Conservation (phyloP, 2,113 vertebrate species). For the Plectropomus leopardus region DNA sequence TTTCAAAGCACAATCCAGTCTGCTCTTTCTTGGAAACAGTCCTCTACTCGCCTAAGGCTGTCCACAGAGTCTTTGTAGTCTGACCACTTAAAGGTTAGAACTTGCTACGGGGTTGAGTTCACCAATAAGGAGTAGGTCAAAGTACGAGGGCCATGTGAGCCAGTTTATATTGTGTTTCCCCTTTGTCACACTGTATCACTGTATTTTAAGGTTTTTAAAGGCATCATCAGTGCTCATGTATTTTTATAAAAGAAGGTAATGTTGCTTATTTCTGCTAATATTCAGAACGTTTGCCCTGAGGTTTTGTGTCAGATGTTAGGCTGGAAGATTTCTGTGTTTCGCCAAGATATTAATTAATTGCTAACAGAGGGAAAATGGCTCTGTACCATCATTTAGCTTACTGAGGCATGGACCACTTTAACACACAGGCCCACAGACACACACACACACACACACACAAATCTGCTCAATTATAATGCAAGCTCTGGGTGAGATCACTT, state of each 20-base stretch:
- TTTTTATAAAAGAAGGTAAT: neutral
- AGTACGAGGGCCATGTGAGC: constrained; percentile 8
- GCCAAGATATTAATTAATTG: neutral
- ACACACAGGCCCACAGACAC: neutral
- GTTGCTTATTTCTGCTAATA: neutral
- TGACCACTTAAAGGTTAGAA: constrained; percentile 54
- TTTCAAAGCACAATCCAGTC: constrained; percentile 2
- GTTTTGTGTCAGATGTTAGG: neutral
- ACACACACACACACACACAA: neutral
- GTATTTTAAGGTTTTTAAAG: neutral
- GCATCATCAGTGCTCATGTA: neutral
- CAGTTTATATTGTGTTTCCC: neutral
- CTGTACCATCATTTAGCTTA: neutral
- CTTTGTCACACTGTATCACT: neutral
- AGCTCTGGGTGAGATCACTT: neutral
- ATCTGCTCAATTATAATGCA: neutral
- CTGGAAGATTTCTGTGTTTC: neutral
- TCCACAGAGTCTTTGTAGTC: constrained; percentile 20
- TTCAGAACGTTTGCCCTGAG: neutral
- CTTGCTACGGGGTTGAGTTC: constrained; percentile 44
- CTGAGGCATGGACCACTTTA: too few relatives aligned
- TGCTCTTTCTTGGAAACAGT: constrained; percentile 5
- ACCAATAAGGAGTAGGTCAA: constrained; percentile 18
- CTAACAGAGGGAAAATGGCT: neutral
- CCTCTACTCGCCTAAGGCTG: constrained; percentile 18